Evolutionary conservation across 2,113 vertebrate genomes (phyloP), one percentile per base, ranked within the genome.

Genomic region (Rousettus leschenaultii): DNA sequence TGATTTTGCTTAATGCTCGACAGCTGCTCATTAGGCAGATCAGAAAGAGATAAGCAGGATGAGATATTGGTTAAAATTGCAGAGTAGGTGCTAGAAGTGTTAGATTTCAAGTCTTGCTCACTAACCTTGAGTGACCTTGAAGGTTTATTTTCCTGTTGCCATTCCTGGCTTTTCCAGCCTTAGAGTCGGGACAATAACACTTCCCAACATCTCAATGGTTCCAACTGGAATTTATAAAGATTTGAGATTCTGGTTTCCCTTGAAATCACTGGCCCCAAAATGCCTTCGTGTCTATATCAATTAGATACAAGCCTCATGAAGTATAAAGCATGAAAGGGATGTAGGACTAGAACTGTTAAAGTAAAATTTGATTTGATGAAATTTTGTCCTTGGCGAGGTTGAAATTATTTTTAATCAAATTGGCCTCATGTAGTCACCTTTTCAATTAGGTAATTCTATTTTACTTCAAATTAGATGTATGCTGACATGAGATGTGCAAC

Each of bases 11-110:
- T 97, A 97, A 97, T 98, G 95, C 97, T 96, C 51, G 40, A 95
- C 97, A 98, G 97, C 97, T 98, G 95, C 97, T 98, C 96, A 63
- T 95, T 94, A 98, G 95, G 96, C 96, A 98, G 97, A 98, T 98
- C 96, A 98, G 85, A 90, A 22, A 73, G 33, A 85, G 92, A 96
- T 66, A 94, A 96, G 96, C 91, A 91, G 92, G 91, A 98, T 78
- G 95, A 61, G 65, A 86, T 88, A 95, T 33, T 85, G 87, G 96
- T 95, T 91, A 86, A 88, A 88, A 97, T 40, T 95, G 73, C 94
- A 91, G 66, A 70, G 55, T 94, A 92, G 92, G 80, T 96, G 68
- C 73, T 80, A 88, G 68, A 61, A 87, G 93, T 90, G 45, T 70
- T 91, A 26, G 75, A 80, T 96, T 84, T 93, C 59, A 73, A 90